These are phyloP conservation scores for Neosilurus mollespiculum DNA, from an alignment of 2,797 vertebrate species.

Conservation along the genomic window DNA sequence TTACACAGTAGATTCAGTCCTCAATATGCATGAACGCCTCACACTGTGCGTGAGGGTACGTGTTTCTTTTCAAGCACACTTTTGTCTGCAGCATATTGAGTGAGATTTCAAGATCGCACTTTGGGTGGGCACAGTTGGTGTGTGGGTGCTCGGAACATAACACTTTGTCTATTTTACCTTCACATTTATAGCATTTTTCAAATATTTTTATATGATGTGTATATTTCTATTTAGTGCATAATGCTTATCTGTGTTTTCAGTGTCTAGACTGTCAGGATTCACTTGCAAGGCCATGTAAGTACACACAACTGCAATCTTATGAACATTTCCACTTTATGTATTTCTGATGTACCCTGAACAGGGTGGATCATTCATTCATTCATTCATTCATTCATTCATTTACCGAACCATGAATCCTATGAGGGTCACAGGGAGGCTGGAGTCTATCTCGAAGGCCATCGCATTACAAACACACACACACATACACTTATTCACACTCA, in stretches of 20 bases:
- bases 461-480: too few species aligned
- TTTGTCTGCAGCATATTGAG: constrained; percentile 79
- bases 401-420: too few species aligned
- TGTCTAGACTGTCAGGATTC: neutral
- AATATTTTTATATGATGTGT: neutral
- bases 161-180: constrained; percentile 10
- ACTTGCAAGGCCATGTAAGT: neutral
- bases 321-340: neutral
- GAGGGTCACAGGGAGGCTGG: too few species aligned
- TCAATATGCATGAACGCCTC: constrained; percentile 49
- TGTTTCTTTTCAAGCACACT: constrained; percentile 33
- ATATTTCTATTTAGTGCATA: neutral
- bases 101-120: constrained; percentile 69
- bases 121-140: constrained; percentile 31
- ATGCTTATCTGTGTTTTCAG: neutral
- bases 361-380: neutral
- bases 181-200: neutral
- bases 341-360: neutral
- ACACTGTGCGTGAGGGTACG: constrained; percentile 33
- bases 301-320: neutral
- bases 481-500: too few species aligned
- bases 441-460: too few species aligned
- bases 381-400: too few species aligned
- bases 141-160: constrained; percentile 32
- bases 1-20: constrained; percentile 35